Base-by-base conservation (phyloP, 2,797 vertebrate species). In the Lutjanus argentimaculatus region DNA sequence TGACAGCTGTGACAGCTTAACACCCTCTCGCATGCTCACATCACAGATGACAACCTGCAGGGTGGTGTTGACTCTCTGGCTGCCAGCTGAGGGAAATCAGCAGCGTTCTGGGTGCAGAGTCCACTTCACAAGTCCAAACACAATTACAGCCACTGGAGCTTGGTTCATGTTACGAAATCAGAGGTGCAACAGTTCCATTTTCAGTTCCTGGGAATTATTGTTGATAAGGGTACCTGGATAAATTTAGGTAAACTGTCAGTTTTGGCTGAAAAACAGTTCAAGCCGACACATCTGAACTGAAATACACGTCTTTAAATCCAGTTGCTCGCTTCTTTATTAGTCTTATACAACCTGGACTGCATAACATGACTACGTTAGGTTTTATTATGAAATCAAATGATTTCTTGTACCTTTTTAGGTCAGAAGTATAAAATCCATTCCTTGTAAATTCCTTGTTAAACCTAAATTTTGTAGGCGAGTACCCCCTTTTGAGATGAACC, bases 1-100 rank as follows among this genome's bases (percentile, higher is more conserved):
- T 85, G 89, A 88, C 79, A 69, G 81, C 78, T 63, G 62, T 59
- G 85, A 70, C 80, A 59, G 87, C 75, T 77, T 77, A 81, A 75
- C 73, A 22, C 62, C 63, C 82, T 79, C 75, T 80, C 59, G 80
- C 62, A 64, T 19, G 51, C 72, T 79, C 68, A 8, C 87, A 75
- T 84, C 85, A 73, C 79, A 80, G 42, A 84, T 61, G 78, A 84
- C 84, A 70, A 64, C 72, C 79, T 82, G 73, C 68, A 22, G 63
- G 49, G 21, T 71, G 75, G 22, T 71, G 75, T 67, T 63, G 83
- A 80, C 75, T 69, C 75, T 69, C 12, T 42, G 64, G 67, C 78
- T 76, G 65, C 63, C 63, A 83, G 90, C 84, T 79, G 77, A 83
- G 66, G 79, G 67, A 86, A 75, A 72, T 64, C 62, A 84, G 61